Evolutionary conservation across 2,797 vertebrate species (phyloP).

Genomic region (Dromococcyx pavoninus): DNA sequence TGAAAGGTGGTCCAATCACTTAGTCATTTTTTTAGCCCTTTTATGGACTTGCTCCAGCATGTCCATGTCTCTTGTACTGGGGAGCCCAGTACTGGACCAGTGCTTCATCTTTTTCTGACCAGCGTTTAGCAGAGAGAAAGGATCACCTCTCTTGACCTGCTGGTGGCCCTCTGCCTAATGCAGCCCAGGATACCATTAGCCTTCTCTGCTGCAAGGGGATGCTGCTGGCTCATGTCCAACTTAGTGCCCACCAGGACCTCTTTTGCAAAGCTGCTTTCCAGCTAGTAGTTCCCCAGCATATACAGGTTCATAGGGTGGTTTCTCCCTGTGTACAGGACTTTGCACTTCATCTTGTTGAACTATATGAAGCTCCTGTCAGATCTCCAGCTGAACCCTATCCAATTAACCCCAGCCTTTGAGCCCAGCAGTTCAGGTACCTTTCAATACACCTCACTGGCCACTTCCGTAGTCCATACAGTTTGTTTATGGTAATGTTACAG

Average conservation of each 20-base stretch:
- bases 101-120: too few relatives aligned
- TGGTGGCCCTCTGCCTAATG: neutral
- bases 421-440: neutral
- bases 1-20: neutral
- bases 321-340: neutral
- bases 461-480: neutral
- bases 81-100: too few relatives aligned
- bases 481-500: neutral
- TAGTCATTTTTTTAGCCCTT: neutral
- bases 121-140: too few relatives aligned
- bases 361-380: neutral
- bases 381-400: neutral
- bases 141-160: neutral
- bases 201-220: neutral
- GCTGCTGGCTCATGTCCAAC: neutral
- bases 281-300: neutral
- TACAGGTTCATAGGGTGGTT: neutral
- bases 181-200: neutral
- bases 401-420: neutral
- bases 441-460: neutral
- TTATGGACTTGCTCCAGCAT: rapidly evolving
- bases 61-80: too few relatives aligned
- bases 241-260: neutral
- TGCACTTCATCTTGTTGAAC: neutral
- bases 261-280: neutral